Base-by-base conservation (phyloP, 2,113 vertebrate genomes). In the Turdus rufiventris region DNA sequence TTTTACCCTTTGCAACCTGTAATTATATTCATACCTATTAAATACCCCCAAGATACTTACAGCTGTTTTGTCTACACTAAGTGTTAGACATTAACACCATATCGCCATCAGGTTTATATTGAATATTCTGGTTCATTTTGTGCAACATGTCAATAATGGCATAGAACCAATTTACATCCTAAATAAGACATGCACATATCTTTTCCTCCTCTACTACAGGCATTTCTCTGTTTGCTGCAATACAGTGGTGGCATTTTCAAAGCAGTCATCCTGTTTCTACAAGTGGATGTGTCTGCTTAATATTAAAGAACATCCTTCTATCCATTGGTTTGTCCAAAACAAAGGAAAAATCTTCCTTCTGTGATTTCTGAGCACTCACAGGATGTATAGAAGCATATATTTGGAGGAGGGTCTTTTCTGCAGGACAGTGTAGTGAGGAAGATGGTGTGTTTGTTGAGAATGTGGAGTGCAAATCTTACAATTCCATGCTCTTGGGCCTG, bases 391-490 rank as follows among this genome's bases (percentile, higher is more conserved):
- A 80, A 88, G 9, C 5, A 7, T 31, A n/a, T 5, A 3, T 42
- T 11, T 50, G 20, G 25, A 43, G 10, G 28, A 50, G 15, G 5
- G 13, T 63, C 25, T 77, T 72, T 34, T 33, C 45, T 77, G 20
- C 29, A n/a, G 40, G 62, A 42, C 28, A 57, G 5, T 25, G 8
- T 31, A 43, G 62, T 19, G 24, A 71, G 11, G 20, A 92, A 68
- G 38, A 31, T 47, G 10, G 8, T 58, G 9, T 48, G 15, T 77
- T 47, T 66, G 5, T 62, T n/a, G 18, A 18, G 29, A 73, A 11
- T 9, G 18, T 50, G 10, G 21, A 60, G 60, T 81, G 21, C 45
- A 70, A 36, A 28, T 60, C 25, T 63, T 61, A 26, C 0, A 0
- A 18, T 34, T 73, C 11, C 33, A 65, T 74, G 20, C 25, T 61